These are phyloP conservation scores for Pelodytes ibericus DNA, from an alignment of 2,797 vertebrate species.

Conservation along the genomic window DNA sequence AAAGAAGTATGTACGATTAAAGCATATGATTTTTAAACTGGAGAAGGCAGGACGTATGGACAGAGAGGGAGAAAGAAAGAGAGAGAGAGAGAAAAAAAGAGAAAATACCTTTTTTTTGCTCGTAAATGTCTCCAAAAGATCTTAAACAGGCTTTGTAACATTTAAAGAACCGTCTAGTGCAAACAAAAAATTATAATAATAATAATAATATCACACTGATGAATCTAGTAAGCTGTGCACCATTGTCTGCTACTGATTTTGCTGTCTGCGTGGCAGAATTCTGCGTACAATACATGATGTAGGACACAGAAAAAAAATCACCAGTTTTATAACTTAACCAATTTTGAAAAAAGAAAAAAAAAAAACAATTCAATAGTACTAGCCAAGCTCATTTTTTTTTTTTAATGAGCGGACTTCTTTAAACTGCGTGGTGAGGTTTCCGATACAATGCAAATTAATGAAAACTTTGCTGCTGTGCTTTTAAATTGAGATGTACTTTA, in stretches of 20 bases:
- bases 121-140: constrained; percentile 29
- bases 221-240: constrained; percentile 14
- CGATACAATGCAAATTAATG: not conserved
- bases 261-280: constrained; percentile 48
- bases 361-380: constrained; percentile 42
- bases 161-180: constrained; percentile 28
- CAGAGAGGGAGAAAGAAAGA: not conserved
- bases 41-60: constrained; percentile 27
- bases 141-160: constrained; percentile 48
- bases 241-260: constrained; percentile 27
- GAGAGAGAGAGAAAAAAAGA: not conserved
- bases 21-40: constrained; percentile 34
- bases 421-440: constrained; percentile 23
- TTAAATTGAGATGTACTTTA: constrained; percentile 51
- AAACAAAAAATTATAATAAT: too few relatives aligned
- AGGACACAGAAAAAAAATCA: constrained; percentile 30
- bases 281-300: constrained; percentile 23
- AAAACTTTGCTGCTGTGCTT: constrained; percentile 54
- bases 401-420: constrained; percentile 30
- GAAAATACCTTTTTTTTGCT: constrained; percentile 29
- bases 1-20: constrained; percentile 28
- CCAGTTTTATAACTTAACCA: constrained; percentile 8
- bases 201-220: constrained; percentile 21
- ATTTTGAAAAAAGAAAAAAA: too few relatives aligned
- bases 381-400: constrained; percentile 37